Conservation (phyloP, 30 jellyfish, hydroid and myxozoan genomes). For the Pelagia noctiluca region DNA sequence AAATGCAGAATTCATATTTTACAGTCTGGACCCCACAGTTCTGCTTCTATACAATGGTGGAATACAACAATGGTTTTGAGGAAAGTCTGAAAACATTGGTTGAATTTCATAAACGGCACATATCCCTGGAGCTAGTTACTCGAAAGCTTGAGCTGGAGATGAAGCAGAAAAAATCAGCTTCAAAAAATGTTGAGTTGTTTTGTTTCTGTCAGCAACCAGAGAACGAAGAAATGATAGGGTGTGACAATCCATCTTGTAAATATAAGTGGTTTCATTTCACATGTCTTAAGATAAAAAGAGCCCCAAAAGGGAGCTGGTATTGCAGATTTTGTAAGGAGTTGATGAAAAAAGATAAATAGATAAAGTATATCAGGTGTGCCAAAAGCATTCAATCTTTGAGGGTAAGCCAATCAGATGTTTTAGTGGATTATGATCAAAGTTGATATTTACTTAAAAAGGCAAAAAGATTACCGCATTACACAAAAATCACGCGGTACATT, state of each 20-base stretch:
- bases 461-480: too few relatives aligned
- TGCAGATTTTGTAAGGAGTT: background rate
- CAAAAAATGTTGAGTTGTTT: background rate
- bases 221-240: slow-evolving; percentile 3
- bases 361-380: background rate
- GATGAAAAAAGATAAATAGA: background rate
- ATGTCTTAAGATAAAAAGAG: background rate
- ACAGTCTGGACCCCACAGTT: slow-evolving; percentile 40
- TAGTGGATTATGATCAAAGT: too few relatives aligned
- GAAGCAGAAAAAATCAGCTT: background rate
- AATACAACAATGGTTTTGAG: slow-evolving; percentile 13
- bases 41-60: background rate
- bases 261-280: slow-evolving; percentile 27
- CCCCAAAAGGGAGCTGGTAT: slow-evolving; percentile 15
- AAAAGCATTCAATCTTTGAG: background rate
- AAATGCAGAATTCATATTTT: slow-evolving; percentile 6
- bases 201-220: slow-evolving; percentile 43
- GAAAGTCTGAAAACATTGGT: slow-evolving; percentile 3
- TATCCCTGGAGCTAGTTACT: slow-evolving; percentile 13
- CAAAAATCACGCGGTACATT: too few relatives aligned
- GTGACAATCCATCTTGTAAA: slow-evolving; percentile 32
- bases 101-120: slow-evolving; percentile 14
- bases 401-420: too few relatives aligned
- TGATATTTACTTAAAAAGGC: too few relatives aligned
- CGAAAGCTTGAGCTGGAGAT: slow-evolving; percentile 1